These are phyloP conservation scores for Micromesistius poutassou DNA, from an alignment of 2,797 vertebrate species.

Conservation along the genomic window DNA sequence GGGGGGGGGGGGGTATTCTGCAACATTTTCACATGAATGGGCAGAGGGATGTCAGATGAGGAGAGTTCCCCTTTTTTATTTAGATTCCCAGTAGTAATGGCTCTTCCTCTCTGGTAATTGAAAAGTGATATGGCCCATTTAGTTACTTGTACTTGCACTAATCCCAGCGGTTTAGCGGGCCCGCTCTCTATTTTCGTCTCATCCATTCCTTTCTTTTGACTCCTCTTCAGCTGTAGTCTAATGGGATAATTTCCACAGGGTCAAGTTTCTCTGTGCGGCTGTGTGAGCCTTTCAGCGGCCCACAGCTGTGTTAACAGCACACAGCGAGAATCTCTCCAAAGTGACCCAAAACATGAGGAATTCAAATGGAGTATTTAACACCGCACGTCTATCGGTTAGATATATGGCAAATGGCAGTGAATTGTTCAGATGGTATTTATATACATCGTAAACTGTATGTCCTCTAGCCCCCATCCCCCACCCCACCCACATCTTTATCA, in stretches of 20 bases:
- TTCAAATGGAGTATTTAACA: slow-evolving; percentile 44
- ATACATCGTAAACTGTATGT: slow-evolving; percentile 2
- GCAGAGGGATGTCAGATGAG: slow-evolving; percentile 36
- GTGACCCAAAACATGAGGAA: slow-evolving; percentile 40
- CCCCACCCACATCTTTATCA: too few relatives aligned
- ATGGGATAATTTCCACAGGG: slow-evolving; percentile 58
- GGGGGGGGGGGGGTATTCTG: slow-evolving; percentile 21
- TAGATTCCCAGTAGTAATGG: slow-evolving; percentile 62
- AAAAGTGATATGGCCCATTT: slow-evolving; percentile 72
- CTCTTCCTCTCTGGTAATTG: slow-evolving; percentile 67
- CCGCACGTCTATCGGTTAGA: slow-evolving; percentile 12
- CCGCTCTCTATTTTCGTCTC: slow-evolving; percentile 44
- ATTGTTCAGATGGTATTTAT: slow-evolving; percentile 9
- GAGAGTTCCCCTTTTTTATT: slow-evolving; percentile 62
- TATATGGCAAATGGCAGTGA: background rate
- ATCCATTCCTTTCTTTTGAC: slow-evolving; percentile 48
- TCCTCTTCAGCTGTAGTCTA: slow-evolving; percentile 57
- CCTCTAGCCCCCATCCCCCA: too few relatives aligned
- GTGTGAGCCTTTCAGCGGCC: slow-evolving; percentile 36
- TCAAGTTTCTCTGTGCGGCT: slow-evolving; percentile 53
- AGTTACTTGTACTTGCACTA: slow-evolving; percentile 65
- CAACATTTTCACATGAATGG: slow-evolving; percentile 55
- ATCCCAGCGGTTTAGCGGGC: slow-evolving; percentile 63
- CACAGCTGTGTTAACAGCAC: slow-evolving; percentile 38
- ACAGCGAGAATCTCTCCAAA: slow-evolving; percentile 30